A percentile compares a stretch with the other conserved stretches of the same genome.
Conservation (phyloP, 2,113 vertebrate genomes). For the Sapayoa aenigma region DNA sequence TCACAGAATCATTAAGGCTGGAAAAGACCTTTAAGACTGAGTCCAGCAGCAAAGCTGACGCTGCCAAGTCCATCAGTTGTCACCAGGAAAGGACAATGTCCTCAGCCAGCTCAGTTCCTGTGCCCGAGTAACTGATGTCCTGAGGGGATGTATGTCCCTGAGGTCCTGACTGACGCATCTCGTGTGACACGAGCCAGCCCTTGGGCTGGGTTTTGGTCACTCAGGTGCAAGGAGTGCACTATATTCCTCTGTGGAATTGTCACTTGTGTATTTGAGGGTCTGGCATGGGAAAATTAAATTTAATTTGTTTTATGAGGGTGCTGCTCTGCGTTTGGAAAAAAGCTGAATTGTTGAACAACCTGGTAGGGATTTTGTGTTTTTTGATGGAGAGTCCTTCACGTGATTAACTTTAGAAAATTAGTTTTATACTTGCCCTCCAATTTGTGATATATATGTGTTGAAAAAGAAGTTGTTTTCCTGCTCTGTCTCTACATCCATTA, state of each 20-base stretch:
- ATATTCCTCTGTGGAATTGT: neutral
- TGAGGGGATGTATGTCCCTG: neutral
- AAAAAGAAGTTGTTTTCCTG: neutral
- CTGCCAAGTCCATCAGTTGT: neutral
- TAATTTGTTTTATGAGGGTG: neutral
- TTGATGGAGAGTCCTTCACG: neutral
- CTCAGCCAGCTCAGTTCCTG: neutral
- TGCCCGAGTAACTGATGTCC: neutral
- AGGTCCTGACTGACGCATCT: neutral
- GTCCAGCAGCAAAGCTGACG: neutral
- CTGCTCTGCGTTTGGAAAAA: neutral
- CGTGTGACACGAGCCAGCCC: neutral
- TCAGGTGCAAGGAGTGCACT: neutral
- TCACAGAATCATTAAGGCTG: neutral
- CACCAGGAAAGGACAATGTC: neutral
- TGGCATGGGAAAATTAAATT: neutral
- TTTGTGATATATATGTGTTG: neutral
- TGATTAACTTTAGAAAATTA: neutral
- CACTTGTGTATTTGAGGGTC: neutral
- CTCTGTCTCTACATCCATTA: neutral
- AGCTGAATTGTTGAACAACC: neutral
- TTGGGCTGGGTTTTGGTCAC: neutral
- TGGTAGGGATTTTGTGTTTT: neutral
- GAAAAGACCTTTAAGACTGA: neutral
- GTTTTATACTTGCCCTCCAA: neutral